Conservation (phyloP, 2,113 vertebrate genomes). For the Lichenostomus cassidix region DNA sequence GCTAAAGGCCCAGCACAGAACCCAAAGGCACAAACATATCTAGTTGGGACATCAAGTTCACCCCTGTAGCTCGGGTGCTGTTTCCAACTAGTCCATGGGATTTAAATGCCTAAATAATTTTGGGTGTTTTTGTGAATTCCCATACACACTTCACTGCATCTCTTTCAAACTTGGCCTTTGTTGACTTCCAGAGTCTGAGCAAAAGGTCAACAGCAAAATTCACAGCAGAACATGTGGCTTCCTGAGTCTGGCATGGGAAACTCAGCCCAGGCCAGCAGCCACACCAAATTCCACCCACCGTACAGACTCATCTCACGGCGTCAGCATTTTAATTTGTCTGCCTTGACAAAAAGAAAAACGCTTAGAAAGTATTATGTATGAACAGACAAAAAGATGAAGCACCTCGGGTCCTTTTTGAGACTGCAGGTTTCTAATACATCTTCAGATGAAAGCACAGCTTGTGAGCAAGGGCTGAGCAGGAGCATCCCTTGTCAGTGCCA, state of each 20-base stretch:
- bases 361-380: neutral
- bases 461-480: neutral
- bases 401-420: neutral
- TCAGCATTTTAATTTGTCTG: neutral
- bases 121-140: neutral
- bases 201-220: neutral
- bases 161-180: neutral
- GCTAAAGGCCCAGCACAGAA: neutral
- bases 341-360: neutral
- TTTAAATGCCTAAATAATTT: neutral
- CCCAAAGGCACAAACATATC: neutral
- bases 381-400: neutral
- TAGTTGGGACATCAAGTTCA: neutral
- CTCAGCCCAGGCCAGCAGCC: neutral
- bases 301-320: neutral
- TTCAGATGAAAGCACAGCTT: neutral
- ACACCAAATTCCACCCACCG: accelerated
- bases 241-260: neutral
- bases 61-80: neutral
- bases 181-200: neutral
- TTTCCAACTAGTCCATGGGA: neutral
- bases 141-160: neutral
- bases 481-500: neutral
- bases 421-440: neutral
- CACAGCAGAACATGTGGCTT: neutral